Evolutionary conservation across 2,888 invertebrate species (phyloP), one percentile per base, ranked within the genome.

Genomic region (Drosophila picticornis): DNA sequence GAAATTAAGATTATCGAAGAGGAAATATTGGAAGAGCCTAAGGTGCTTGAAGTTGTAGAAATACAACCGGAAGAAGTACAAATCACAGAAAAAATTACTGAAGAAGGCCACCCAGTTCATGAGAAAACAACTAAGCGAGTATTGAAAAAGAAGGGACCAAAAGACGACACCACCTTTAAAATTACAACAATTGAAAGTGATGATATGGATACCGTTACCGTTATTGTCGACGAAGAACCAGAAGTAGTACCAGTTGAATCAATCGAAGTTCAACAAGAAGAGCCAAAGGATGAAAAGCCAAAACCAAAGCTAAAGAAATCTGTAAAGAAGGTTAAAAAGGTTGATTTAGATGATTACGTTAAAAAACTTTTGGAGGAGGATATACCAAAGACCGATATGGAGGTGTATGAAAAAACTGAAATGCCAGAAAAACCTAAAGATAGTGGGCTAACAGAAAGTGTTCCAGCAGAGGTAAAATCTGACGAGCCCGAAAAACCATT

Each of bases 371-470:
- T 92, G 40, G 91, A 92, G 63, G 75, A 91, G 78, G 91, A 93
- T 77, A 90, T 91, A 74, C 88, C 91, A 72, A 92, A 93, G 75
- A 91, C 92, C 1, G 92, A 93, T 76, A 86, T 92, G 4, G 93
- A 94, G 79, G 92, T 92, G 80, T 92, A 93, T 61, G 93, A 94
- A 83, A 93, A 93, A 80, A 58, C 88, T 32, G 92, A 93, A 56
- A 88, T 91, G 66, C 88, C 90, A 50, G 89, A 92, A 75, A 84
- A 92, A 84, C 82, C 88, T 43, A 80, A 84, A 25, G 72, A 92
- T 34, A 43, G 53, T 34, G 36, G 7, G 11, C 13, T 68, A 31
- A 65, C 46, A 43, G 80, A 85, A 63, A 66, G 31, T 56, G 29
- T 81, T 65, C 57, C 70, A 27, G 75, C 56, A 58, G 67, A 81